Evolutionary conservation across 2,888 invertebrate genomes (phyloP).

Genomic region (Sthenelais limicola): DNA sequence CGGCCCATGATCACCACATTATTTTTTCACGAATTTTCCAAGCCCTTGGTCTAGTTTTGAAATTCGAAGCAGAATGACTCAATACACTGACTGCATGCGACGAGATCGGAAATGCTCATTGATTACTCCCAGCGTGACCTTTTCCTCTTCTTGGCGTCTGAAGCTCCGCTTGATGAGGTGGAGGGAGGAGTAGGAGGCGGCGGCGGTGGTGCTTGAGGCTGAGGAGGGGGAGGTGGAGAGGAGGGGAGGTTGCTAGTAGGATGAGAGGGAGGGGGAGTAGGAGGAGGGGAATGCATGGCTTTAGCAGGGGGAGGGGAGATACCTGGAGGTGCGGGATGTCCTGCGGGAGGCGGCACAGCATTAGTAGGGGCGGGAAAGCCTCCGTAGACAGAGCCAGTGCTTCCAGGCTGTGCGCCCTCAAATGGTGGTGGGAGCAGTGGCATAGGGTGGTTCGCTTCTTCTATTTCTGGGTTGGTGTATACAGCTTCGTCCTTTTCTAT

Average conservation of each 20-base stretch:
- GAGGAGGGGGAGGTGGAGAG: not conserved
- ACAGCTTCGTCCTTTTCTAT: constrained; percentile 33
- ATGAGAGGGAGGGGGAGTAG: not conserved
- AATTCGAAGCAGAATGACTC: no score
- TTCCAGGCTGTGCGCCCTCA: constrained; percentile 18
- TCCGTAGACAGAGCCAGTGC: constrained; percentile 7
- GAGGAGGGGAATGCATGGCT: not conserved
- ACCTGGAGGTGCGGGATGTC: not conserved
- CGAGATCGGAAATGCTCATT: no score
- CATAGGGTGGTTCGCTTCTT: constrained; percentile 31
- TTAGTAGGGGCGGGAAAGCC: not conserved
- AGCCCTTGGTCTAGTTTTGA: no score
- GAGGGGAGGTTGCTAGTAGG: not conserved
- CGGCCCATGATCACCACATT: no score
- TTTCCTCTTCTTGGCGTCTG: constrained; percentile 20
- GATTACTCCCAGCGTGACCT: constrained; percentile 26
- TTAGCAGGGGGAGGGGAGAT: not conserved
- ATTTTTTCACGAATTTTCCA: no score
- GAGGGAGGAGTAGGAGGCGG: not conserved
- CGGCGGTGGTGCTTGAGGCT: not conserved
- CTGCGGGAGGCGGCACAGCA: not conserved
- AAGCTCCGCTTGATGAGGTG: not conserved
- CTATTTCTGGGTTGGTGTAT: constrained; percentile 27
- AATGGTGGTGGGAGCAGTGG: constrained; percentile 16
- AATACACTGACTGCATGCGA: no score